These are phyloP conservation scores for Falcunculus frontatus DNA, from an alignment of 2,113 vertebrate genomes.

Conservation along the genomic window DNA sequence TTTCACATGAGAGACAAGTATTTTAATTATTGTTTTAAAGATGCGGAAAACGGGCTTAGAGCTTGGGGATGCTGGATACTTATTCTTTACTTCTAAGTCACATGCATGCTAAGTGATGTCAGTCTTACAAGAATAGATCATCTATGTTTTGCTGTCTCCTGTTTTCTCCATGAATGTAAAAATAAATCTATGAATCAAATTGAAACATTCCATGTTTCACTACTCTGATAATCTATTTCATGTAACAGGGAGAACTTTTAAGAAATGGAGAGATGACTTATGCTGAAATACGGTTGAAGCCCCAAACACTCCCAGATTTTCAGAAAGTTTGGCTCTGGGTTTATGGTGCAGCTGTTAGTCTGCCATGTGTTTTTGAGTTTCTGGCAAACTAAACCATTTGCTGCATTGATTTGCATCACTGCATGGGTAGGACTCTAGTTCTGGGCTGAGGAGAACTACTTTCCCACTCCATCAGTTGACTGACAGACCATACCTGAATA, in stretches of 20 bases:
- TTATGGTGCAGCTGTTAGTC: neutral
- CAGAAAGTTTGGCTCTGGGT: neutral
- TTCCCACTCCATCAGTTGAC: neutral
- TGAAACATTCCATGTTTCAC: neutral
- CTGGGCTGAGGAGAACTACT: neutral
- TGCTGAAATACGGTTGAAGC: neutral
- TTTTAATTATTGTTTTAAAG: neutral
- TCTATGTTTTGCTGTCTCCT: neutral
- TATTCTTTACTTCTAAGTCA: neutral
- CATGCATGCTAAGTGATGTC: neutral
- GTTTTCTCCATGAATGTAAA: neutral
- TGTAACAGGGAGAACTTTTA: neutral
- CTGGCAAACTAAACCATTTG: neutral
- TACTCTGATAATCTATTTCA: neutral
- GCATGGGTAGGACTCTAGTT: neutral
- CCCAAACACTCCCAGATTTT: neutral
- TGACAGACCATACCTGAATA: conserved; percentile 2
- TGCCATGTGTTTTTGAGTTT: neutral
- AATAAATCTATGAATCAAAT: neutral
- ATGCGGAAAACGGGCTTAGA: neutral
- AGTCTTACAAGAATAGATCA: neutral
- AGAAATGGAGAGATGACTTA: neutral
- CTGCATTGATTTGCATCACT: neutral
- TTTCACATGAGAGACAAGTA: neutral
- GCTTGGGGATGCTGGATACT: neutral